Conservation (phyloP, 2,797 vertebrate genomes). For the Danio choprae region DNA sequence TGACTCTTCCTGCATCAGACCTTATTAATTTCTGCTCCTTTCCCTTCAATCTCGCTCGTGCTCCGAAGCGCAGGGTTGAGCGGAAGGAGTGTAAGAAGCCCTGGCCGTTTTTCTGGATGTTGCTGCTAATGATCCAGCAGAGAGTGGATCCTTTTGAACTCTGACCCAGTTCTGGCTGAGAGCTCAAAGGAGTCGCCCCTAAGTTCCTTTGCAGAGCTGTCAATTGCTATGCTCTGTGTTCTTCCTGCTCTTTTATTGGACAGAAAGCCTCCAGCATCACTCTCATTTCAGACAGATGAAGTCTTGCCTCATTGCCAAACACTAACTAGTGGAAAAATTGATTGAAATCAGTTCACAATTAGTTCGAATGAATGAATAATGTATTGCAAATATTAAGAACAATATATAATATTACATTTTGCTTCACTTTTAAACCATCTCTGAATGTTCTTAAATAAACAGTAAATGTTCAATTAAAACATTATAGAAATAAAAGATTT, state of each 20-base stretch:
- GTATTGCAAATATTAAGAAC: too few relatives aligned
- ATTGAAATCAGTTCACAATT: background rate
- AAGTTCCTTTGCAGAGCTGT: conserved; percentile 21
- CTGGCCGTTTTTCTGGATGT: conserved; percentile 20
- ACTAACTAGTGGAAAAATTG: background rate
- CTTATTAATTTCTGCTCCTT: conserved; percentile 32
- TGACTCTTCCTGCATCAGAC: conserved; percentile 81
- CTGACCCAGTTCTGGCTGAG: conserved; percentile 46
- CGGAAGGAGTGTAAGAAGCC: conserved; percentile 5
- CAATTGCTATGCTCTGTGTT: conserved; percentile 25
- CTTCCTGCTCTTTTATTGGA: conserved; percentile 18
- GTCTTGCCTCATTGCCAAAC: conserved; percentile 5
- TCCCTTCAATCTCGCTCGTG: conserved; percentile 23
- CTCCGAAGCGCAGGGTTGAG: background rate
- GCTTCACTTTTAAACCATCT: too few relatives aligned
- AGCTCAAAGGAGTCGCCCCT: conserved; percentile 41
- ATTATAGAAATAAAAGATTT: too few relatives aligned
- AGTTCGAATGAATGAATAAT: background rate
- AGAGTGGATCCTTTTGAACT: conserved; percentile 43
- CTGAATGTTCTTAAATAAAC: too few relatives aligned
- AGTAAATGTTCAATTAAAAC: too few relatives aligned
- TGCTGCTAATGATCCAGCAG: conserved; percentile 39
- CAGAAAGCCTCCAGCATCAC: conserved; percentile 32
- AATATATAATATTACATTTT: too few relatives aligned
- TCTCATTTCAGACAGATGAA: conserved; percentile 17